These are phyloP conservation scores for Slavum lentiscoides DNA, from an alignment of 2,888 invertebrate species.

Conservation along the genomic window DNA sequence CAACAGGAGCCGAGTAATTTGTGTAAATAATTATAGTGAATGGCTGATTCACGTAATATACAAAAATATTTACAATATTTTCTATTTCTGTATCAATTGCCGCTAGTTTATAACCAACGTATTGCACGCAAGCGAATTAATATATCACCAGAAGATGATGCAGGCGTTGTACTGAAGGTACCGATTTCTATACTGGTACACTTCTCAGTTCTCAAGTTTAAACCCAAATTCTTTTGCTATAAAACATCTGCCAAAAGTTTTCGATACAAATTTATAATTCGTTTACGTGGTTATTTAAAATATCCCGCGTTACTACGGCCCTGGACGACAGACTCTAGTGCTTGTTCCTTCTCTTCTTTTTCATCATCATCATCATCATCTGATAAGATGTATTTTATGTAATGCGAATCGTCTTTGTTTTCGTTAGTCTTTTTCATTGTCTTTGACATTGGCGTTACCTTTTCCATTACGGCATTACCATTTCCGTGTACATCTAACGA, in stretches of 20 bases:
- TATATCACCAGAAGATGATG: neutral
- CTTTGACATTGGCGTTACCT: no score
- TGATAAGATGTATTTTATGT: no score
- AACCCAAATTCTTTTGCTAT: conserved; percentile 10
- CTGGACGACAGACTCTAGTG: no score
- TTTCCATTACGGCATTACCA: no score
- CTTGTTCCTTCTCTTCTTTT: no score
- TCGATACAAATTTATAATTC: neutral
- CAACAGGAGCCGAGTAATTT: conserved; percentile 15
- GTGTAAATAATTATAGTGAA: conserved; percentile 30
- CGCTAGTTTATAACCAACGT: neutral
- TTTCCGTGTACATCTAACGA: no score
- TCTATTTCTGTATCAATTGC: conserved; percentile 29
- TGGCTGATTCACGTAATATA: neutral
- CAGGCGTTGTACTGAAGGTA: neutral
- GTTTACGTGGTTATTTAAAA: no score
- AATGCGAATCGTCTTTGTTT: no score
- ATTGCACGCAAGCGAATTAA: conserved; percentile 21
- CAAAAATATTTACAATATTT: conserved; percentile 33
- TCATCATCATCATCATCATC: no score
- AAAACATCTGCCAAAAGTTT: conserved; percentile 22
- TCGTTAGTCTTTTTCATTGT: no score
- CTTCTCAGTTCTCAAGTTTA: conserved; percentile 21
- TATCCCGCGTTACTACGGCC: no score
- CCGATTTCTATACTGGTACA: conserved; percentile 11